These are phyloP conservation scores for Taenaris catops DNA, from an alignment of 2,888 invertebrate genomes.

Conservation along the genomic window DNA sequence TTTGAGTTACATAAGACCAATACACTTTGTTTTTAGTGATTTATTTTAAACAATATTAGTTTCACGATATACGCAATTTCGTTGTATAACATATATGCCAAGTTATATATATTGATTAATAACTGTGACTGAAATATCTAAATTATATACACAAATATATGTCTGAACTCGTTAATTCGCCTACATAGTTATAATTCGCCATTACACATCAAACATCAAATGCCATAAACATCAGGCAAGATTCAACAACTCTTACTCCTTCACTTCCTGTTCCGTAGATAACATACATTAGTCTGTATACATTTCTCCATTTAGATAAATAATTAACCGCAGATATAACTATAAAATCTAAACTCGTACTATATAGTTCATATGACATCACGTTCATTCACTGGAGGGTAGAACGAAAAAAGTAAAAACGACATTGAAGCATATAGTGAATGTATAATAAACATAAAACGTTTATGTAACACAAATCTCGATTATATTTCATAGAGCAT, in stretches of 20 bases:
- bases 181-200: conserved; percentile 44
- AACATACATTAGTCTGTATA: conserved; percentile 63
- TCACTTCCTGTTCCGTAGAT: conserved; percentile 41
- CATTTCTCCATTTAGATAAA: conserved; percentile 58
- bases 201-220: conserved; percentile 65
- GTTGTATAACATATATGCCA: too few relatives aligned
- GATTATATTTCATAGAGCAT: too few relatives aligned
- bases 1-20: too few relatives aligned
- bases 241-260: conserved; percentile 58
- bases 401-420: conserved; percentile 29
- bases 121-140: too few relatives aligned
- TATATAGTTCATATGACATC: conserved; percentile 39
- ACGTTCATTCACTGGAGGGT: conserved; percentile 38
- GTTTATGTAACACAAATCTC: too few relatives aligned
- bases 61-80: too few relatives aligned
- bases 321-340: conserved; percentile 60
- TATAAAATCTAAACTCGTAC: conserved; percentile 70
- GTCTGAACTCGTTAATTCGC: conserved; percentile 4
- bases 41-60: too few relatives aligned
- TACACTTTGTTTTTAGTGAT: too few relatives aligned
- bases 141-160: too few relatives aligned
- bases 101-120: too few relatives aligned
- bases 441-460: too few relatives aligned
- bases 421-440: too few relatives aligned
- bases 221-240: conserved; percentile 64